Percentiles rank a stretch among this genome's conserved stretches.
Evolutionary conservation across 23 tunicate genomes (phyloP).

Genomic region (Ciona savignyi): DNA sequence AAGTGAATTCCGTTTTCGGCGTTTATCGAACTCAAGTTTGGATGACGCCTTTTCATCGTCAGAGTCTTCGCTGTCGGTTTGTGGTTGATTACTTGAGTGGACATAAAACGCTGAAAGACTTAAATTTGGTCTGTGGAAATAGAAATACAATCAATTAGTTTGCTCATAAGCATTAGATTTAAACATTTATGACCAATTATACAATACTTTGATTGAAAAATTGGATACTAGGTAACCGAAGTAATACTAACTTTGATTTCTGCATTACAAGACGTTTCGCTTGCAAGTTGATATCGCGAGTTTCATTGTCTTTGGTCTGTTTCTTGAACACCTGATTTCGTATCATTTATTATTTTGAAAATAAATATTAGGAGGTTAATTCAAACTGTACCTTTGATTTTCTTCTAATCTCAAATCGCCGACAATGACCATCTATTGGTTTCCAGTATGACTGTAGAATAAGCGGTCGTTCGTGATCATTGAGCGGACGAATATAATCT

Average conservation of each 20-base stretch:
- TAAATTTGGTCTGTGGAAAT: constrained; percentile 7
- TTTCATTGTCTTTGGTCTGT: constrained; percentile 41
- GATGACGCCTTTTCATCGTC: constrained; percentile 17
- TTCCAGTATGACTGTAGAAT: constrained; percentile 87
- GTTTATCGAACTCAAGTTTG: background rate
- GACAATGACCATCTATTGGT: constrained; percentile 65
- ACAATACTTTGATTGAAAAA: too few relatives aligned
- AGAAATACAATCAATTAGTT: too few relatives aligned
- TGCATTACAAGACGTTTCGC: constrained; percentile 64
- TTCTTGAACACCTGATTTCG: constrained; percentile 44
- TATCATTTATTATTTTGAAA: too few relatives aligned
- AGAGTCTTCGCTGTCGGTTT: constrained; percentile 35
- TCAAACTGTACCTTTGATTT: constrained; percentile 38
- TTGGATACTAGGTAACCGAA: too few relatives aligned
- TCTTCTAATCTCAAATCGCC: constrained; percentile 74
- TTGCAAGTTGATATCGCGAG: constrained; percentile 78
- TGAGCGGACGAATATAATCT: constrained; percentile 76
- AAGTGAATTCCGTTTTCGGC: background rate
- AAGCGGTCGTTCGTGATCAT: constrained; percentile 81
- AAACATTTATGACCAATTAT: too few relatives aligned
- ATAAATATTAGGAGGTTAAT: too few relatives aligned
- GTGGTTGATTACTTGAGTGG: constrained; percentile 17
- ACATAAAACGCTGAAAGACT: constrained; percentile 1
- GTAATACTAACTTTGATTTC: constrained; percentile 54
- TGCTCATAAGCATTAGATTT: too few relatives aligned